Evolutionary conservation across 2,888 invertebrate species (phyloP), one percentile per base, ranked within the genome.

Genomic region (Pelosia muscerda): DNA sequence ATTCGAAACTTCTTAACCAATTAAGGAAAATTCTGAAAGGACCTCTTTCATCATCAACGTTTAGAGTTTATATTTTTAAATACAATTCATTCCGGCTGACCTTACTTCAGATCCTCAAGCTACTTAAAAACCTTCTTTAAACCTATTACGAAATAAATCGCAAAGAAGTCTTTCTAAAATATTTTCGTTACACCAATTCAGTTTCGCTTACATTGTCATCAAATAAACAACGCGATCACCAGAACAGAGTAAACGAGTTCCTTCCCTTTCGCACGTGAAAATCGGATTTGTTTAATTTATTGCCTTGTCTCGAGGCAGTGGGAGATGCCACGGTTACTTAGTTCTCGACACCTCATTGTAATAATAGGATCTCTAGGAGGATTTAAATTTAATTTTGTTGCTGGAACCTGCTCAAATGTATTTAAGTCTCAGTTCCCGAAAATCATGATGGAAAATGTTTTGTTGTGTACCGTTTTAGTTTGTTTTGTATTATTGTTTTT

Each of bases 221-320:
- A 84, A 87, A 85, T 90, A 90, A 90, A 90, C 87, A 90, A 85
- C 76, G 81, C 83, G 85, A 88, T 90, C 88, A 85, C 86, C 81
- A 81, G 87, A 87, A 86, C 82, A 78, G 80, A 80, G 86, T 84
- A 87, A 84, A 81, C 85, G 88, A 88, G 86, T 87, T 85, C 79
- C 81, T 84, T 83, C 79, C 87, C 86, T 82, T 86, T 83, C 84
- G 89, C 89, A 92, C 92, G 93, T 92, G 92, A 89, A 92, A 93
- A 94, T 94, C 92, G 90, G 94, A 93, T 94, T 94, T 92, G 92
- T 92, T 88, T 93, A 94, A 94, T 94, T 94, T 94, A 94, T 94
- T 90, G 90, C 90, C 86, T 84, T 88, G 88, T 89, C 88, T 87
- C 78, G 82, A 88, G 86, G 88, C 85, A 88, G 86, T 84, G 81